Percentiles rank a stretch among this genome's conserved stretches.
These are phyloP conservation scores for Sphaeramia orbicularis DNA, from an alignment of 2,797 vertebrate species.

Conservation along the genomic window DNA sequence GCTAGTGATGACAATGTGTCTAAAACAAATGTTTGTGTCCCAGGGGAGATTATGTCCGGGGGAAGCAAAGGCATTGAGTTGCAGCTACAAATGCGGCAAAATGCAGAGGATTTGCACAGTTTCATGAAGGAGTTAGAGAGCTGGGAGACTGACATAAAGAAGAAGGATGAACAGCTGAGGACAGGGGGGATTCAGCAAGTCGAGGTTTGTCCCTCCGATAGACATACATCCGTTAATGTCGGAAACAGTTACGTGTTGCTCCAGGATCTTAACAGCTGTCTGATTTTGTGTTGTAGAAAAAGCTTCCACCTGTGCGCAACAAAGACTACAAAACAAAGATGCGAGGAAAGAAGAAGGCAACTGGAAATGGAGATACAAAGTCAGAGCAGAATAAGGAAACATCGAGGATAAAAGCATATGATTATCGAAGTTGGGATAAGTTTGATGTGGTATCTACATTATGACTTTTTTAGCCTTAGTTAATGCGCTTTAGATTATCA, in stretches of 20 bases:
- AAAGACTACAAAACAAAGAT: slow-evolving; percentile 88
- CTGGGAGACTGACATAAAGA: slow-evolving; percentile 94
- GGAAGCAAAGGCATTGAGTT: slow-evolving; percentile 91
- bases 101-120: slow-evolving; percentile 93
- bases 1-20: slow-evolving; percentile 9
- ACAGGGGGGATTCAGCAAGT: slow-evolving; percentile 65
- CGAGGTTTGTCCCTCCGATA: slow-evolving; percentile 54
- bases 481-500: neutral
- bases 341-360: slow-evolving; percentile 80
- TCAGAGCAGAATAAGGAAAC: slow-evolving; percentile 81
- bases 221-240: neutral
- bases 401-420: slow-evolving; percentile 88
- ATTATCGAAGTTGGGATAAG: slow-evolving; percentile 96
- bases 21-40: slow-evolving; percentile 48
- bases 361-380: slow-evolving; percentile 79
- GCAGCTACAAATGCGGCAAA: slow-evolving; percentile 94
- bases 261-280: neutral
- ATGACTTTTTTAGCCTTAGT: neutral
- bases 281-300: slow-evolving; percentile 69
- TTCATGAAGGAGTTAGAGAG: slow-evolving; percentile 93
- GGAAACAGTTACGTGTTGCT: neutral
- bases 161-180: slow-evolving; percentile 90
- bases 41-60: slow-evolving; percentile 83
- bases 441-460: slow-evolving; percentile 91
- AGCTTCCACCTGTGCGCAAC: slow-evolving; percentile 94